These are phyloP conservation scores for Ferdinandea cuprea DNA, from an alignment of 2,888 invertebrate genomes.

Conservation along the genomic window DNA sequence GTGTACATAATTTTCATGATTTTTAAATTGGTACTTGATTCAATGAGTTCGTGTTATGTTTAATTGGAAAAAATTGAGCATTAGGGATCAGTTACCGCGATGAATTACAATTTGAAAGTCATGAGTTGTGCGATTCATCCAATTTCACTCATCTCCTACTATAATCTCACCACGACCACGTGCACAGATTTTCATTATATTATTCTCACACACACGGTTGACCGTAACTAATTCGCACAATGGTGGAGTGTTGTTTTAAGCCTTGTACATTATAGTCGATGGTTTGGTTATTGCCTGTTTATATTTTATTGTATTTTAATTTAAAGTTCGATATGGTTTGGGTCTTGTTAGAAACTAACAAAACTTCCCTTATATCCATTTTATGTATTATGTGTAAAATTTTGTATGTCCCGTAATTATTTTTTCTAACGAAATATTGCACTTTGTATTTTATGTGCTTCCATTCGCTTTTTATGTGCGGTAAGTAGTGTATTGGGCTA, in stretches of 20 bases:
- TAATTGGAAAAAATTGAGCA: conserved; percentile 21
- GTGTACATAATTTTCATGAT: conserved; percentile 33
- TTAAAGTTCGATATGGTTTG: background rate
- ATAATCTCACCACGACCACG: background rate
- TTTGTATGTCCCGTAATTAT: no score
- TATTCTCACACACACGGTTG: conserved; percentile 23
- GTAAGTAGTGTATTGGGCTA: no score
- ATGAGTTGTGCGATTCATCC: conserved; percentile 31
- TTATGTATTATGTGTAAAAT: no score
- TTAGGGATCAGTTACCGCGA: background rate
- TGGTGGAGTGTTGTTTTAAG: conserved; percentile 32
- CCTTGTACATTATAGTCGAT: conserved; percentile 16
- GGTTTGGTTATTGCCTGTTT: conserved; percentile 17
- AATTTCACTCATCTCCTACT: conserved; percentile 8
- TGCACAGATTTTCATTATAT: conserved; percentile 25
- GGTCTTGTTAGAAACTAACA: background rate
- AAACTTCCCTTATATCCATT: no score
- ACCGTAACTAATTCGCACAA: conserved; percentile 13
- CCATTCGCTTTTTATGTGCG: no score
- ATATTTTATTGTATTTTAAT: background rate
- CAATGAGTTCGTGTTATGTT: background rate
- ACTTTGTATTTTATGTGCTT: no score
- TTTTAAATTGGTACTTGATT: conserved; percentile 39
- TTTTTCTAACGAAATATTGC: no score
- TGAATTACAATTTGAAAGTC: conserved; percentile 22